Evolutionary conservation across 2,113 vertebrate genomes (phyloP).

Genomic region (Pluvialis apricaria): DNA sequence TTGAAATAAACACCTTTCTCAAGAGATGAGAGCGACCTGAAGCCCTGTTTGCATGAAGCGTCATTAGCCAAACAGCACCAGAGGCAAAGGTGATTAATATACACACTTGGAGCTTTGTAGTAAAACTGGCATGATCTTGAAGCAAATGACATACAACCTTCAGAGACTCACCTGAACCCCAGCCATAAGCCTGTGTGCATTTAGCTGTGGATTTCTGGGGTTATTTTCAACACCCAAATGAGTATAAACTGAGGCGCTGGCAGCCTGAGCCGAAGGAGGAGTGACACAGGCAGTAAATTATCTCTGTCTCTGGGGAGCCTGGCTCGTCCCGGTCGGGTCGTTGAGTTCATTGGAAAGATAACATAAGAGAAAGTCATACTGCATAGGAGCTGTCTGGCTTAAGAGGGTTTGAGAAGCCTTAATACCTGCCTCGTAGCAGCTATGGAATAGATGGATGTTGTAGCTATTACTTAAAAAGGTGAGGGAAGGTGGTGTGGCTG

Average conservation of each 20-base stretch:
- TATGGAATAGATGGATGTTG: background rate
- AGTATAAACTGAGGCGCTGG: background rate
- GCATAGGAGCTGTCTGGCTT: background rate
- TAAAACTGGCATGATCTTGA: background rate
- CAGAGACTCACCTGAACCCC: background rate
- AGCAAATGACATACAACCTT: background rate
- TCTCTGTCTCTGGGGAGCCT: background rate
- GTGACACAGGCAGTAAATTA: background rate
- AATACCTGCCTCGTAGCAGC: background rate
- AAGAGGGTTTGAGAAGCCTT: background rate
- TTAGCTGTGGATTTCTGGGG: background rate
- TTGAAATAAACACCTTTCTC: background rate
- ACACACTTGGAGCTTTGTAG: background rate
- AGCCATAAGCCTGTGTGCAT: background rate
- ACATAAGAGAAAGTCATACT: background rate
- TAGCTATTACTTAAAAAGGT: background rate
- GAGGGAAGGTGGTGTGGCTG: background rate
- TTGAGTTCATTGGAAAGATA: background rate
- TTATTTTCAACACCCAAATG: background rate
- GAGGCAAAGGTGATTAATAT: background rate
- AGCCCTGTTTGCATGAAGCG: background rate
- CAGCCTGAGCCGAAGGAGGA: background rate
- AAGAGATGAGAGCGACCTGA: background rate
- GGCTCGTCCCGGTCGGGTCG: fast-evolving
- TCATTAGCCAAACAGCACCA: background rate